Conservation (phyloP, 2,797 vertebrate genomes). For the Galago senegalensis region DNA sequence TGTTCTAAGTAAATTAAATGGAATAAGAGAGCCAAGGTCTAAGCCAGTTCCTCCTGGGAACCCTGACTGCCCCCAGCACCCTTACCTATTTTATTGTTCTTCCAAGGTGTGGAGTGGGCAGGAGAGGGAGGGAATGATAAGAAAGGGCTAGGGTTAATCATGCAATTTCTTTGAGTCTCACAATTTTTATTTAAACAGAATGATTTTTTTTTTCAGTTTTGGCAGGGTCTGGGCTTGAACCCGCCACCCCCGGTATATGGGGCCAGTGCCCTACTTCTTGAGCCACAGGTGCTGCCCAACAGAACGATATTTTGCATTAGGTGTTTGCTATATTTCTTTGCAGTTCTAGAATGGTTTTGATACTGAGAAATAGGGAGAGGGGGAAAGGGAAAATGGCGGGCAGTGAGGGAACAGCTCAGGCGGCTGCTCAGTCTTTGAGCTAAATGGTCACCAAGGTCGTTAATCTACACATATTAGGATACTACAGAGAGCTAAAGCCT, state of each 20-base stretch:
- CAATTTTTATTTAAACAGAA: conserved; percentile 4
- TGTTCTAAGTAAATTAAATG: conserved; percentile 67
- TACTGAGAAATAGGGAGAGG: background rate
- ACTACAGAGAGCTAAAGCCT: background rate
- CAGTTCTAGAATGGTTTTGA: background rate
- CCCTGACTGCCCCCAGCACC: background rate
- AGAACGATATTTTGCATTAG: background rate
- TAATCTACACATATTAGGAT: background rate
- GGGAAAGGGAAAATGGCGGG: fast-evolving
- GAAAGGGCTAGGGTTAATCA: background rate
- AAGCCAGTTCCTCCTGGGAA: background rate
- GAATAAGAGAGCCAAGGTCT: conserved; percentile 36
- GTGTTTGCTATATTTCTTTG: background rate
- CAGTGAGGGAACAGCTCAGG: fast-evolving
- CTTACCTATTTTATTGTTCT: conserved; percentile 18
- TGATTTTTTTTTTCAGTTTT: background rate
- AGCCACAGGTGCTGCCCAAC: background rate
- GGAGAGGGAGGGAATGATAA: background rate
- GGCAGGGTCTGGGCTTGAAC: too few species aligned
- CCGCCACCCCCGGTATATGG: too few species aligned
- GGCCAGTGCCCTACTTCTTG: too few species aligned
- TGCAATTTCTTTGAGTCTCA: background rate
- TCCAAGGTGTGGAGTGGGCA: background rate
- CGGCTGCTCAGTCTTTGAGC: background rate
- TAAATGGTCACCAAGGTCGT: background rate